Conservation (phyloP, 2,797 vertebrate species). For the Enteromius afrohamiltoni region DNA sequence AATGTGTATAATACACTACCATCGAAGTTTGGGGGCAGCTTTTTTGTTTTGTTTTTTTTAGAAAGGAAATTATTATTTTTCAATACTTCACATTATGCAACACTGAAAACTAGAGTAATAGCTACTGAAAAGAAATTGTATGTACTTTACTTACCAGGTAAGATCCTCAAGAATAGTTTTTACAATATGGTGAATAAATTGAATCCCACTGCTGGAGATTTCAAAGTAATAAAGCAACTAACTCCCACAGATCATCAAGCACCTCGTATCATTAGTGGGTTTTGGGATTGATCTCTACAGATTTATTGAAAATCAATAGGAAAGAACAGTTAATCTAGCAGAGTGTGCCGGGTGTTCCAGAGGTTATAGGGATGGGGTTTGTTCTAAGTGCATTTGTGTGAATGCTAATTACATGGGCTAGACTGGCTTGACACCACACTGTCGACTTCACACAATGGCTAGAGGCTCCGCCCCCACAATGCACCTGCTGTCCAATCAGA, state of each 20-base stretch:
- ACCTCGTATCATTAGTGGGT: not conserved
- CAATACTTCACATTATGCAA: not conserved
- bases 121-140: not conserved
- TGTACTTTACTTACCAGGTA: not conserved
- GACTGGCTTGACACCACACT: constrained; percentile 56
- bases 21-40: not conserved
- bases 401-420: constrained; percentile 62
- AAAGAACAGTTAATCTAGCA: constrained; percentile 7
- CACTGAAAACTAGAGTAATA: not conserved
- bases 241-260: not conserved
- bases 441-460: constrained; percentile 57
- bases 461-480: constrained; percentile 42
- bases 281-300: constrained; percentile 2
- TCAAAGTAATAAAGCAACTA: not conserved
- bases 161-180: not conserved
- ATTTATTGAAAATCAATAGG: constrained; percentile 14
- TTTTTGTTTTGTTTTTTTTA: not conserved
- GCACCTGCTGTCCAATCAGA: constrained; percentile 53
- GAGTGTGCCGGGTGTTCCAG: not conserved
- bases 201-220: not conserved
- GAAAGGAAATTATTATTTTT: not conserved
- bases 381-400: constrained; percentile 48
- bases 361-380: constrained; percentile 14
- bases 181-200: not conserved
- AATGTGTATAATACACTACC: not conserved